Conservation (phyloP, 2,888 invertebrate species). For the Campaea margaritaria region DNA sequence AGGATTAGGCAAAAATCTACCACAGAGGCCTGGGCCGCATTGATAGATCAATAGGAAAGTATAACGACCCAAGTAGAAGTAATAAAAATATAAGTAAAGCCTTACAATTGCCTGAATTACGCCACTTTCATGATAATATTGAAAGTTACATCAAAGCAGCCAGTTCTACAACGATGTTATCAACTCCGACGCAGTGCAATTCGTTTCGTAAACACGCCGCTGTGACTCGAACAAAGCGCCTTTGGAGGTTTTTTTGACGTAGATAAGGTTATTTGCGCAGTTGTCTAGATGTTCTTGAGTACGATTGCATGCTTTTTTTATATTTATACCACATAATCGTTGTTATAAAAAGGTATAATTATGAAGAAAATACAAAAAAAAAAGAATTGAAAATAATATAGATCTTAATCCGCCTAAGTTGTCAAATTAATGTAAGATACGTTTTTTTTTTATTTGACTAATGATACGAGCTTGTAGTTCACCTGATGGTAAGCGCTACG, state of each 20-base stretch:
- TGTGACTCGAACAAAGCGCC: conserved; percentile 3
- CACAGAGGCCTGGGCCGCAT: too few relatives aligned
- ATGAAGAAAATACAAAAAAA: too few relatives aligned
- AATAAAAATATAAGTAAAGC: too few relatives aligned
- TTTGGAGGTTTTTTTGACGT: conserved; percentile 13
- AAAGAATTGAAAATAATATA: too few relatives aligned
- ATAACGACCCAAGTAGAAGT: too few relatives aligned
- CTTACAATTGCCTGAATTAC: not conserved
- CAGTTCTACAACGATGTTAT: conserved; percentile 12
- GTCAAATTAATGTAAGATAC: too few relatives aligned
- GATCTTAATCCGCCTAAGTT: too few relatives aligned
- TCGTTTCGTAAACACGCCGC: conserved; percentile 9
- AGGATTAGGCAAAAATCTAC: too few relatives aligned
- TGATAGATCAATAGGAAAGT: too few relatives aligned
- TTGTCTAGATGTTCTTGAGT: conserved; percentile 15
- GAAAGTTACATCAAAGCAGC: conserved; percentile 6
- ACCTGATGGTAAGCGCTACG: too few relatives aligned
- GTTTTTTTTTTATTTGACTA: too few relatives aligned
- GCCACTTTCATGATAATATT: conserved; percentile 17
- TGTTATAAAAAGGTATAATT: not conserved
- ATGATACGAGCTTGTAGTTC: too few relatives aligned
- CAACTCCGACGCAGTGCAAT: conserved; percentile 8
- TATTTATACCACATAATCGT: not conserved
- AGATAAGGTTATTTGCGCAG: conserved; percentile 27
- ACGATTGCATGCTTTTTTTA: not conserved